Percentiles rank a stretch among this genome's conserved stretches.
phyloP scores from a whole-genome alignment of 1,140 invertebrate species.

The Littorina saxatilis region DNA sequence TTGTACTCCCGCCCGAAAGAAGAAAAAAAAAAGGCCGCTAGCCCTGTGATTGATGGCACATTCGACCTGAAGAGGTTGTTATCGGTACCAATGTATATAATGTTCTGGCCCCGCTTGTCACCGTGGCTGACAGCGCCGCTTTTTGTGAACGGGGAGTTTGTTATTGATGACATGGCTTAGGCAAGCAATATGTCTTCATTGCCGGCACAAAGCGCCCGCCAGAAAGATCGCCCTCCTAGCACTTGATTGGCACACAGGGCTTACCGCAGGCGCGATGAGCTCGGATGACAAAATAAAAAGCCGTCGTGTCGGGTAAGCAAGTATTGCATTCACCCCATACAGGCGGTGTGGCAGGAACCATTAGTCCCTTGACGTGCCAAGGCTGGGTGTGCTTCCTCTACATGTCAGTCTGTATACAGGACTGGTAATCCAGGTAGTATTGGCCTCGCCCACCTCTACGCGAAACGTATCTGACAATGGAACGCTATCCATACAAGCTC shows the following conservation, averaged over 20 bases:
- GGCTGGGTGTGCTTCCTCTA: too few relatives aligned
- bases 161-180: conserved; percentile 31
- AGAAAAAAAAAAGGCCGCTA: too few relatives aligned
- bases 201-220: background rate
- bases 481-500: too few relatives aligned
- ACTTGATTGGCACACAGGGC: too few relatives aligned
- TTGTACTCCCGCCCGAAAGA: too few relatives aligned
- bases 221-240: too few relatives aligned
- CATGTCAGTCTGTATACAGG: too few relatives aligned
- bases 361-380: background rate
- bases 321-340: background rate
- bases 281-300: conserved; percentile 11
- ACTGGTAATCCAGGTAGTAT: too few relatives aligned
- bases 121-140: background rate
- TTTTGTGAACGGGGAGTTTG: conserved; percentile 5
- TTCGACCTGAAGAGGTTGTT: conserved; percentile 7
- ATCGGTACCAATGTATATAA: conserved; percentile 30
- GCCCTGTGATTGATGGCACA: conserved; percentile 15
- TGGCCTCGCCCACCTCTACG: too few relatives aligned
- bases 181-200: conserved; percentile 33
- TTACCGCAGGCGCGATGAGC: background rate
- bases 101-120: conserved; percentile 33
- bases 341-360: background rate
- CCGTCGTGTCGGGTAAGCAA: background rate
- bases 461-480: too few relatives aligned